Conservation (phyloP, 2,113 vertebrate species). For the Apistogramma diplotaenia region DNA sequence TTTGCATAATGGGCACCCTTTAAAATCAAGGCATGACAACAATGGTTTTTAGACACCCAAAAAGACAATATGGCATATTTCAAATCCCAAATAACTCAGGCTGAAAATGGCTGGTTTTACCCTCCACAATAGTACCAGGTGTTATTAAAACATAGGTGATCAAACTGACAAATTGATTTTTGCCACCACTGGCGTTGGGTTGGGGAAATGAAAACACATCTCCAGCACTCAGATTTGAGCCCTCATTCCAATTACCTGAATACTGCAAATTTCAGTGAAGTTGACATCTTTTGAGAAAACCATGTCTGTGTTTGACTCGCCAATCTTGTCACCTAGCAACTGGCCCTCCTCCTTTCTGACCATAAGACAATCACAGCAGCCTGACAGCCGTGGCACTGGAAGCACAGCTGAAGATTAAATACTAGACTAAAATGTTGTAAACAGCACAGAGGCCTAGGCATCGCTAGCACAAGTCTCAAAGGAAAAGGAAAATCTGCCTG, state of each 20-base stretch:
- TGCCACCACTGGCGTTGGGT: not conserved
- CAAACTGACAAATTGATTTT: not conserved
- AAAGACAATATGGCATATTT: not conserved
- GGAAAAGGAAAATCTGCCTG: not conserved
- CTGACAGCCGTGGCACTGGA: slow-evolving; percentile 25
- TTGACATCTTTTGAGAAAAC: slow-evolving; percentile 42
- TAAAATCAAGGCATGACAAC: not conserved
- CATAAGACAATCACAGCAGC: slow-evolving; percentile 47
- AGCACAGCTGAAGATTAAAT: slow-evolving; percentile 8
- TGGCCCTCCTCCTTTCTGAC: slow-evolving; percentile 47
- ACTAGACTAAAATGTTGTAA: not conserved
- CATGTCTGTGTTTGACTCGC: slow-evolving; percentile 29
- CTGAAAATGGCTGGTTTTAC: not conserved
- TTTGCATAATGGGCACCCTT: not conserved
- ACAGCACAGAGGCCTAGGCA: not conserved
- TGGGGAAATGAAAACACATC: not conserved
- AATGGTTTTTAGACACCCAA: not conserved
- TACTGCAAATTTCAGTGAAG: slow-evolving; percentile 13
- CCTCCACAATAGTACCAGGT: not conserved
- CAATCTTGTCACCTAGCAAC: slow-evolving; percentile 76
- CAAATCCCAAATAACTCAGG: not conserved
- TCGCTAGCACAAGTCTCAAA: not conserved
- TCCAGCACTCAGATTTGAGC: not conserved
- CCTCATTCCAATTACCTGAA: slow-evolving; percentile 17
- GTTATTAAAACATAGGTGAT: not conserved